Base-by-base conservation (phyloP, 2,113 vertebrate species). In the Dolichallabes microphthalmus region DNA sequence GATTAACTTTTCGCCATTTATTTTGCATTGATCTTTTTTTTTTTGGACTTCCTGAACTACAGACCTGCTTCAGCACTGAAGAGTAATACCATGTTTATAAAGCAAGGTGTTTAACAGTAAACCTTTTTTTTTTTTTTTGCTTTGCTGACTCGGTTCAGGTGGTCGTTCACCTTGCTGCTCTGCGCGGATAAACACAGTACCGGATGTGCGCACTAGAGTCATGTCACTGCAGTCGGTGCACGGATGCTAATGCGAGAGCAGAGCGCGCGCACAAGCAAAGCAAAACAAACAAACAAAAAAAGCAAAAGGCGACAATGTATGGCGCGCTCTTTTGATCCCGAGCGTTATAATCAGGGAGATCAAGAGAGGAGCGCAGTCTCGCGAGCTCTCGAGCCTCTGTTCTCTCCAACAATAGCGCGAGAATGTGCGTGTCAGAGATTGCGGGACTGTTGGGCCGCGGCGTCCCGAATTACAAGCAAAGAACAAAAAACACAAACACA, bases 331-430 rank as follows among this genome's bases (percentile, higher is more conserved):
- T 76, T 45, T 50, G 63, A 50, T 45, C 61, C 55, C 30, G 61
- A 68, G 80, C 45, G 15, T 32, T 27, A 68, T 32, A 45, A 45
- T 8, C 45, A 5, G 63, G 45, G 57, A 57, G 53, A 30, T 32
- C 53, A 15, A 76, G 73, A 68, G 17, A 53, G 2, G 30, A 32
- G 61, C 61, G 45, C 45, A 19, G 60, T 64, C 79, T 52, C n/a
- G 80, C 80, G 60, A 64, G 45, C 45, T 45, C 45, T 45, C 45
- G 45, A 8, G 45, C 45, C 45, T 45, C 45, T 45, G 45, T 45
- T 8, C 45, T 27, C 80, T 77, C 80, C 17, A 82, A 82, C 80
- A 82, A 82, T 57, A 68, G 63, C 80, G 8, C n/a, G 80, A 52
- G 35, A 57, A 35, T 14, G 50, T 35, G 60, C 79, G 57, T 61